These are phyloP conservation scores for Platygyra sinensis DNA, from an alignment of 64 coral and sea anemone species.

Conservation along the genomic window DNA sequence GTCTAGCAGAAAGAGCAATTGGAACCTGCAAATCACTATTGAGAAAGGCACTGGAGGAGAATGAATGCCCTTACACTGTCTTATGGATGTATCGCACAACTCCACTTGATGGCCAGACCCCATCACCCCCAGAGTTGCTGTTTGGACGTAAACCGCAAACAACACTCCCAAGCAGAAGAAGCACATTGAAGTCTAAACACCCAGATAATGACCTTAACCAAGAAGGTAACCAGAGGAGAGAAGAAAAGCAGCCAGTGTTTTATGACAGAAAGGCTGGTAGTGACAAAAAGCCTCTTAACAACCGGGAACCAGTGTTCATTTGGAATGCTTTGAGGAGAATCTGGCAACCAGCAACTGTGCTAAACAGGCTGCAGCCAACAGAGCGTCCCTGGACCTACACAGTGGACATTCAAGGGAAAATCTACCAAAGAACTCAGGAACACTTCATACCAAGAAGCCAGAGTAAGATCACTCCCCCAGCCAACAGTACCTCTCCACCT, in stretches of 20 bases:
- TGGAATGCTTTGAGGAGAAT: constrained; percentile 41
- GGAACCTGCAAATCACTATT: too few relatives aligned
- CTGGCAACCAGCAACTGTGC: constrained; percentile 39
- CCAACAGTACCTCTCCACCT: neutral
- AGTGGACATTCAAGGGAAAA: constrained; percentile 20
- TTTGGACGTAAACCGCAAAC: constrained; percentile 11
- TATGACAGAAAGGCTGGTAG: constrained; percentile 25
- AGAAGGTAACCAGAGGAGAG: constrained; percentile 13
- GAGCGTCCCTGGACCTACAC: constrained; percentile 47
- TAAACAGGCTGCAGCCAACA: constrained; percentile 51
- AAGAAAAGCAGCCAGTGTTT: constrained; percentile 10
- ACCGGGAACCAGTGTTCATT: constrained; percentile 30
- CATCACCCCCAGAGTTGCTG: constrained; percentile 1
- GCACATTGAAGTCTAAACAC: constrained; percentile 34
- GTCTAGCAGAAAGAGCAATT: too few relatives aligned
- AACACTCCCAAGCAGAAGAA: constrained; percentile 21
- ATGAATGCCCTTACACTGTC: constrained; percentile 10
- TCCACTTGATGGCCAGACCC: neutral
- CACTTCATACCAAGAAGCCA: constrained; percentile 44
- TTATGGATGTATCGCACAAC: constrained; percentile 48
- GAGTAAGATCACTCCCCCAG: neutral
- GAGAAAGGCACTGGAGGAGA: neutral
- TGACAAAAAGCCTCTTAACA: constrained; percentile 11
- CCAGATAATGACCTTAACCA: neutral
- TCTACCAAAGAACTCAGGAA: constrained; percentile 66